Base-by-base conservation (phyloP, 2,797 vertebrate genomes). In the Potorous gilbertii region DNA sequence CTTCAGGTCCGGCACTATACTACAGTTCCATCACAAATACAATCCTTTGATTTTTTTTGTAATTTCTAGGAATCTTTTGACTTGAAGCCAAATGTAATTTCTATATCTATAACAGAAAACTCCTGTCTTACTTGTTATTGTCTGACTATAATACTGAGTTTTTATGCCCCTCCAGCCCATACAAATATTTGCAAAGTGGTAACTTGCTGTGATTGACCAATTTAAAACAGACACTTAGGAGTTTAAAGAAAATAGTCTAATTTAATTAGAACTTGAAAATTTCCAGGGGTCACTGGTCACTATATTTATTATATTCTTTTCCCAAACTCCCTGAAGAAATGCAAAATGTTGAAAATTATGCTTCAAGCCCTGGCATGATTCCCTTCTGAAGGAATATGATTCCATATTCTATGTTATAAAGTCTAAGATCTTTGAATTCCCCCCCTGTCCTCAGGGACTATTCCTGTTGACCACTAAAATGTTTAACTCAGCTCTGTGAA, bases 251-350 rank as follows among this genome's bases (percentile, higher is more conserved):
- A 40, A 46, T 40, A 81, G 40, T 81, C 24, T 40, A 27, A 81
- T 81, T 81, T 56, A 56, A 50, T 5, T 52, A 54, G 31, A 6
- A 91, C 57, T 40, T 1, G 54, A n/a, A 89, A 90, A 0, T 34
- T 95, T 94, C 92, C 52, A 91, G 5, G 3, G 40, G 21, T 90
- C 8, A 31, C 21, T 55, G 28, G 27, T 29, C 8, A 4, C 66
- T 97, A 96, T 81, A 24, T 18, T n/a, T 8, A 16, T 34, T 74
- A 21, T 81, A 1, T 94, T 29, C 11, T 4, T 95, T 90, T 92
- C 46, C 93, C 93, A 93, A 55, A 31, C 28, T 90, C 8, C 56
- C 3, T 56, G 34, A 92, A 93, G 55, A 31, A 11, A 1, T 46
- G 24, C 4, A 1, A 56, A 24, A 92, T 55, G 74, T 6, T 81